A percentile compares a stretch with the other conserved stretches of the same genome.
These are phyloP conservation scores for Smutsia temminckii DNA, from an alignment of 2,797 vertebrate species.

Conservation along the genomic window DNA sequence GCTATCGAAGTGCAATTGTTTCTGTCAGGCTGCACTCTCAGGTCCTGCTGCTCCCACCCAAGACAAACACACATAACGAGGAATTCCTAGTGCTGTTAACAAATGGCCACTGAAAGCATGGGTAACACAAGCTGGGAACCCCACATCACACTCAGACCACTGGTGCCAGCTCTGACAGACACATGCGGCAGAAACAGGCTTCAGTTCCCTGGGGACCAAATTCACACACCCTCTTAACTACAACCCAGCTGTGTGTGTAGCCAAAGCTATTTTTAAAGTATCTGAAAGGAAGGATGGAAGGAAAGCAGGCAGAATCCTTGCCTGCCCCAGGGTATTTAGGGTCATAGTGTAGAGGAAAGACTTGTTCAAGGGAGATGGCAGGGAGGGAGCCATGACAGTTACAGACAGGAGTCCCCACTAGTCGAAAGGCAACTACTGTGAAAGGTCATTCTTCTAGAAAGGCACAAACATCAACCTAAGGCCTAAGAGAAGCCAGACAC, in stretches of 20 bases:
- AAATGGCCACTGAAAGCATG: background rate
- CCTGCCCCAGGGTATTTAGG: background rate
- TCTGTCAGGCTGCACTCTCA: background rate
- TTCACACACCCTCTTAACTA: background rate
- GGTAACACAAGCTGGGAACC: background rate
- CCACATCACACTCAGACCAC: background rate
- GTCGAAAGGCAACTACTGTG: background rate
- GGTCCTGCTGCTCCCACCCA: background rate
- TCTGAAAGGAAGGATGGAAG: background rate
- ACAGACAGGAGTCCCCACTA: background rate
- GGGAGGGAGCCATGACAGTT: background rate
- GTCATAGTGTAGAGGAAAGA: background rate
- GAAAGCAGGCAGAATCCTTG: background rate
- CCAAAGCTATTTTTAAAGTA: background rate
- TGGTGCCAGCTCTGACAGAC: background rate
- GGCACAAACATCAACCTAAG: background rate
- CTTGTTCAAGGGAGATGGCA: background rate
- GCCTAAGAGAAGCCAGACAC: background rate
- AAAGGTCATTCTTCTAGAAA: background rate
- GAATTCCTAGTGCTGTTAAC: background rate
- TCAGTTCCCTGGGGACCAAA: background rate
- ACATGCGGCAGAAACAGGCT: background rate
- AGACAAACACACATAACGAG: rapidly evolving
- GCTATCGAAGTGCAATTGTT: background rate
- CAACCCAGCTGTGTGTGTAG: background rate